Percentiles rank a stretch among this genome's conserved stretches.
These are phyloP conservation scores for Hycleus cichorii DNA, from an alignment of 1,140 invertebrate species.

Conservation along the genomic window DNA sequence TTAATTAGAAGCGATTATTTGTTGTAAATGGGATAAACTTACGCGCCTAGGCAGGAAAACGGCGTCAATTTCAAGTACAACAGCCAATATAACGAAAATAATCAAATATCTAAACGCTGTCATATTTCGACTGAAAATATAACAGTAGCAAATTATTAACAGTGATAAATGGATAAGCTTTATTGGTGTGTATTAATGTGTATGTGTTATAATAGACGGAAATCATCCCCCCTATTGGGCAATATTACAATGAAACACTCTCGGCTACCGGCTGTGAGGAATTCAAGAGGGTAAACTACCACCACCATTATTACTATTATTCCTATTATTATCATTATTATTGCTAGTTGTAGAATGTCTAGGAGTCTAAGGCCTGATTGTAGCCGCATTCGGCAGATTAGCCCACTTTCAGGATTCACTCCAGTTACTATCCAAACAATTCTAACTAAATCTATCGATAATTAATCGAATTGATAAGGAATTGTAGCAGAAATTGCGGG, in stretches of 20 bases:
- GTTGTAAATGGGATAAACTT: constrained; percentile 1
- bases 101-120: constrained; percentile 22
- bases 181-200: constrained; percentile 18
- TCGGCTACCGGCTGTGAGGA: constrained; percentile 33
- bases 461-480: too few species aligned
- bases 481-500: too few species aligned
- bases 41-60: constrained; percentile 33
- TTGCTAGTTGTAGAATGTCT: too few species aligned
- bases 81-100: constrained; percentile 9
- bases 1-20: too few species aligned
- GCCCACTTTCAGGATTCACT: too few species aligned
- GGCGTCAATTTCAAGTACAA: constrained; percentile 22
- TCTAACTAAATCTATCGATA: too few species aligned
- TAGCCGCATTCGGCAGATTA: too few species aligned
- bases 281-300: constrained; percentile 26
- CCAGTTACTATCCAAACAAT: too few species aligned
- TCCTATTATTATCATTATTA: too few species aligned
- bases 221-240: constrained; percentile 20
- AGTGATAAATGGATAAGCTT: constrained; percentile 36
- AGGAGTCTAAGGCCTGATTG: too few species aligned
- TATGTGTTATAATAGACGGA: not conserved
- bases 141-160: constrained; percentile 27
- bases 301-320: constrained; percentile 9
- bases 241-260: constrained; percentile 37
- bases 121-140: constrained; percentile 24